Evolutionary conservation across 2,113 vertebrate genomes (phyloP).

Genomic region (Gasterosteus aculeatus): DNA sequence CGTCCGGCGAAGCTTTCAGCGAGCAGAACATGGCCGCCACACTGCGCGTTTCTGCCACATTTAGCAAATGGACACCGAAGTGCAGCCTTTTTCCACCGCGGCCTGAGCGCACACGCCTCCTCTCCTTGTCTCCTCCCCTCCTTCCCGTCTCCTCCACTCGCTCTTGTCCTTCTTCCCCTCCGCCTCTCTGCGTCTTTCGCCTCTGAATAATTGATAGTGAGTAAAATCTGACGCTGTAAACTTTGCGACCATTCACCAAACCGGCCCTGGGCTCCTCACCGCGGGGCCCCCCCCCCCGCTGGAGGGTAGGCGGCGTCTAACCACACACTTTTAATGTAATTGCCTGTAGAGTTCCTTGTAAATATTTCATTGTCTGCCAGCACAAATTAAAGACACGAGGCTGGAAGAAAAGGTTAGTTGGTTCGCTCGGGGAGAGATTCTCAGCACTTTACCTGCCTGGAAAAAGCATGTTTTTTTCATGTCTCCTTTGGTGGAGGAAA

Average conservation of each 20-base stretch:
- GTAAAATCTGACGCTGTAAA: slow-evolving; percentile 93
- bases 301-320: slow-evolving; percentile 89
- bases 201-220: slow-evolving; percentile 90
- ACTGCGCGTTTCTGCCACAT: slow-evolving; percentile 75
- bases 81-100: slow-evolving; percentile 50
- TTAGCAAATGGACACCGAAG: slow-evolving; percentile 80
- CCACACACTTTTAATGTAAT: slow-evolving; percentile 93
- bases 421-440: slow-evolving; percentile 57
- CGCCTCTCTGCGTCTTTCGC: slow-evolving; percentile 44
- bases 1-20: slow-evolving; percentile 65
- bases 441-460: slow-evolving; percentile 60
- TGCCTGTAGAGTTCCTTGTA: slow-evolving; percentile 90
- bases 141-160: slow-evolving; percentile 25
- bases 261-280: slow-evolving; percentile 83
- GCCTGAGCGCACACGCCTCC: slow-evolving; percentile 18
- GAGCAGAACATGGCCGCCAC: slow-evolving; percentile 65
- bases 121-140: slow-evolving; percentile 40
- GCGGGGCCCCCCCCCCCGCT: slow-evolving; percentile 78
- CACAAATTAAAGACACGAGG: slow-evolving; percentile 86
- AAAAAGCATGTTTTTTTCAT: slow-evolving; percentile 8
- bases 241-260: slow-evolving; percentile 90
- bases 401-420: slow-evolving; percentile 66
- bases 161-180: slow-evolving; percentile 43
- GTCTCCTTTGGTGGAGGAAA: slow-evolving; percentile 17
- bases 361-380: slow-evolving; percentile 95